Base-by-base conservation (phyloP, 2,113 vertebrate genomes). In the Lonchura striata region DNA sequence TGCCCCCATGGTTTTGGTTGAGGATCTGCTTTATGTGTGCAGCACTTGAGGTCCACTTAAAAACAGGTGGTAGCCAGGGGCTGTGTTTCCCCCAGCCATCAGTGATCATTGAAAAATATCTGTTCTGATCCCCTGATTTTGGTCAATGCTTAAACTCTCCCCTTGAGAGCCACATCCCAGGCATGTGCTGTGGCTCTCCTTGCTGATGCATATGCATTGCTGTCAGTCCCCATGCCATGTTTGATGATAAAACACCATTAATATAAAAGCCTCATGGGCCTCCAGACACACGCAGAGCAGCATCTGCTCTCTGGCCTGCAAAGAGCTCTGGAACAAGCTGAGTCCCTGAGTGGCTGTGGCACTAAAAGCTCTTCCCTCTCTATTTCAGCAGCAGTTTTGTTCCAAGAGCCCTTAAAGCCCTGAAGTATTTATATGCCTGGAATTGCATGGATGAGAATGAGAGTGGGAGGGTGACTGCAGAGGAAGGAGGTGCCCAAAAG, bases 351-450 rank as follows among this genome's bases (percentile, higher is more conserved):
- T 37, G 86, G 65, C 23, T 37, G 63, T 2, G 3, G 0, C 1
- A 7, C 54, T 88, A 21, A 68, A 82, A 87, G 94, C 94, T 92
- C 86, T 89, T 76, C 65, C 69, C 46, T 71, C 84, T 71, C 28
- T 2, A 9, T 54, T 69, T 44, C 63, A 30, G 54, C 57, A 88
- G 71, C 54, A 74, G 68, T 61, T 92, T 71, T 88, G 22, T 69
- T 88, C 41, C 7, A 13, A 86, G 82, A 63, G 74, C 71, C 60
- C 77, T 81, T 68, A 13, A 49, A 79, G 35, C 61, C 75, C 33
- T 50, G 44, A 59, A 85, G 72, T 60, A 21, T 86, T 93, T 82
- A 33, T 18, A 17, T 79, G 49, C 59, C 35, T 3, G 21, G 74
- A 82, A 39, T 24, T 6, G 4, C 42, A 1, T 1, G 42, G 61